Evolutionary conservation across 2,797 vertebrate species (phyloP).

Genomic region (Scolopax rusticola): DNA sequence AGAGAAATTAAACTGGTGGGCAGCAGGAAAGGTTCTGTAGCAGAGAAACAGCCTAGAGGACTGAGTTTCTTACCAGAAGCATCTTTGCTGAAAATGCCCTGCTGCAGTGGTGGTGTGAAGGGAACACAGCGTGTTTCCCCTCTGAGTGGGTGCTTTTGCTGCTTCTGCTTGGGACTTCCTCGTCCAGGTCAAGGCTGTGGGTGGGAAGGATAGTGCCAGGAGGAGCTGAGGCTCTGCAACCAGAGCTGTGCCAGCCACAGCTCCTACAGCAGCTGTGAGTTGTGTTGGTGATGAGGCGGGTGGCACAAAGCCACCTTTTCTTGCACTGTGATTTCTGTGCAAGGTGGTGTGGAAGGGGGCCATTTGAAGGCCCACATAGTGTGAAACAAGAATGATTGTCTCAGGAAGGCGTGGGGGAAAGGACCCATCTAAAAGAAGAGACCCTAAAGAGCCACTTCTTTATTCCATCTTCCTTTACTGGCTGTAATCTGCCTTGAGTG

Average conservation of each 20-base stretch:
- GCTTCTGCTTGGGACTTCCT: background rate
- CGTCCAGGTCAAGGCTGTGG: background rate
- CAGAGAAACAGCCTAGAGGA: background rate
- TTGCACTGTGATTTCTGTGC: background rate
- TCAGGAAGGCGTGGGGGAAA: background rate
- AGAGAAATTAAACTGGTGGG: background rate
- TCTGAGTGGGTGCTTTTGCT: background rate
- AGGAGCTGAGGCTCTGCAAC: background rate
- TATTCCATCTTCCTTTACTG: background rate
- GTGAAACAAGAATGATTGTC: background rate
- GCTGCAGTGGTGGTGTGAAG: accelerated
- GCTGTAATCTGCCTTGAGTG: background rate
- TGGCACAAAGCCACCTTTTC: background rate
- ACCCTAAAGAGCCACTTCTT: background rate
- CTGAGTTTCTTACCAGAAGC: background rate
- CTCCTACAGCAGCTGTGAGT: background rate
- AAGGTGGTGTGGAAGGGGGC: background rate
- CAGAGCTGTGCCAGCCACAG: background rate
- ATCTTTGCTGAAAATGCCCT: background rate
- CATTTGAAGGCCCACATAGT: accelerated
- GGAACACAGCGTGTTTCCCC: background rate
- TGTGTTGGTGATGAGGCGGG: background rate
- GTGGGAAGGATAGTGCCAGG: background rate
- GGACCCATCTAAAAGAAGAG: background rate
- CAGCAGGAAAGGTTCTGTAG: background rate